These are phyloP conservation scores for Serrognathus titanus DNA, from an alignment of 2,888 invertebrate species.

Conservation along the genomic window DNA sequence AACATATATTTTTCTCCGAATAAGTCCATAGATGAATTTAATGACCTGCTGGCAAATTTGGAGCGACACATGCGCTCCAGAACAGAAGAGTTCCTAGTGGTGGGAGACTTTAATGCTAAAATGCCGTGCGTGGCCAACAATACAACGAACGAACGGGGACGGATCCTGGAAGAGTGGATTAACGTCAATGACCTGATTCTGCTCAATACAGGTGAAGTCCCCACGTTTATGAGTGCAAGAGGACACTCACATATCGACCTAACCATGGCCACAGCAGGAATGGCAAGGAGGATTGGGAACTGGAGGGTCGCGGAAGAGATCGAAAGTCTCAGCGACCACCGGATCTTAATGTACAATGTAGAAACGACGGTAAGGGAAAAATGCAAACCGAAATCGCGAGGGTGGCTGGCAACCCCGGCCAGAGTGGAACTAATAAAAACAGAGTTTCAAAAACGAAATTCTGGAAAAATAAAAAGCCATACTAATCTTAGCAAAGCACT, in stretches of 20 bases:
- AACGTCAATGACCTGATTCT: not conserved
- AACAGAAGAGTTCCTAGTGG: not conserved
- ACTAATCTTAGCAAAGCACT: too few species aligned
- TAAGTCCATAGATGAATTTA: conserved; percentile 11
- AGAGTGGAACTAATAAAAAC: too few species aligned
- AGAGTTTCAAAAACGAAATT: too few species aligned
- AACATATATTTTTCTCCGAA: conserved; percentile 21
- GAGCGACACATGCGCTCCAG: conserved; percentile 3
- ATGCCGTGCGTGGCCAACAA: not conserved
- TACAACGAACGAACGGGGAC: conserved; percentile 6
- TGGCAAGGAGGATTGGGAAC: conserved; percentile 1
- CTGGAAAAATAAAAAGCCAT: too few species aligned
- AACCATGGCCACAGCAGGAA: not conserved
- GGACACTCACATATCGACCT: conserved; percentile 15
- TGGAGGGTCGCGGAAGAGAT: conserved; percentile 3
- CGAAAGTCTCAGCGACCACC: conserved; percentile 4
- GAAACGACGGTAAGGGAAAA: too few species aligned
- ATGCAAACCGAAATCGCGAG: too few species aligned
- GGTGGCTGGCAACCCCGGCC: too few species aligned
- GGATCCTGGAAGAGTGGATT: conserved; percentile 15
- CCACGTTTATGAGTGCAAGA: conserved; percentile 9
- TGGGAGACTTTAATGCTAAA: conserved; percentile 9
- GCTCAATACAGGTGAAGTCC: conserved; percentile 10
- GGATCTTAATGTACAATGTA: too few species aligned
- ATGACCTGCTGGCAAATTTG: conserved; percentile 9